Evolutionary conservation across 1,140 invertebrate species (phyloP).

Genomic region (Brachionus calyciflorus): DNA sequence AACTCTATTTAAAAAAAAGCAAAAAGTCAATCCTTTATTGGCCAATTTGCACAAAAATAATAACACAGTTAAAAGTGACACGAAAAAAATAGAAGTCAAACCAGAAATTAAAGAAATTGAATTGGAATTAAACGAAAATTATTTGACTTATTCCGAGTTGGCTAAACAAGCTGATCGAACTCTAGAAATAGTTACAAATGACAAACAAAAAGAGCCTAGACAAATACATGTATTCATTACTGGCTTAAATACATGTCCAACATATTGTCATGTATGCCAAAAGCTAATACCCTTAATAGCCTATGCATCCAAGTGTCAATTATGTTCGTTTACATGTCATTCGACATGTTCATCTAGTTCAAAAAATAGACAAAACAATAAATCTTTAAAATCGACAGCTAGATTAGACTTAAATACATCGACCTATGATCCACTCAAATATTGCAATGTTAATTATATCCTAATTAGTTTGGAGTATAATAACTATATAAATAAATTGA

Average conservation of each 20-base stretch:
- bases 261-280: conserved; percentile 44
- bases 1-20: conserved; percentile 31
- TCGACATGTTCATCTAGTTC: conserved; percentile 35
- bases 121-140: conserved; percentile 28
- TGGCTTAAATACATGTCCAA: conserved; percentile 44
- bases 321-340: conserved; percentile 43
- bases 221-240: conserved; percentile 46
- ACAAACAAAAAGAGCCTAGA: conserved; percentile 8
- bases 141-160: conserved; percentile 33
- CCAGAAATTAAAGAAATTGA: conserved; percentile 39
- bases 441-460: conserved; percentile 34
- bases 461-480: conserved; percentile 33
- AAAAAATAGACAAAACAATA: conserved; percentile 30
- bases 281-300: conserved; percentile 38
- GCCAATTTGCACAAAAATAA: conserved; percentile 40
- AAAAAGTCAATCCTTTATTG: conserved; percentile 13
- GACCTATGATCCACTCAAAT: conserved; percentile 32
- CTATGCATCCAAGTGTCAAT: conserved; percentile 43
- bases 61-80: not conserved
- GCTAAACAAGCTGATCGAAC: conserved; percentile 14
- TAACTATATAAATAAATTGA: conserved; percentile 42
- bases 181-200: not conserved
- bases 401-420: not conserved
- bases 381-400: not conserved
- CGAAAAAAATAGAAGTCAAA: not conserved